A percentile compares a stretch with the other conserved stretches of the same genome.
phyloP scores from a whole-genome alignment of 2,888 invertebrate species.

The Polydrusus pterygomalis region DNA sequence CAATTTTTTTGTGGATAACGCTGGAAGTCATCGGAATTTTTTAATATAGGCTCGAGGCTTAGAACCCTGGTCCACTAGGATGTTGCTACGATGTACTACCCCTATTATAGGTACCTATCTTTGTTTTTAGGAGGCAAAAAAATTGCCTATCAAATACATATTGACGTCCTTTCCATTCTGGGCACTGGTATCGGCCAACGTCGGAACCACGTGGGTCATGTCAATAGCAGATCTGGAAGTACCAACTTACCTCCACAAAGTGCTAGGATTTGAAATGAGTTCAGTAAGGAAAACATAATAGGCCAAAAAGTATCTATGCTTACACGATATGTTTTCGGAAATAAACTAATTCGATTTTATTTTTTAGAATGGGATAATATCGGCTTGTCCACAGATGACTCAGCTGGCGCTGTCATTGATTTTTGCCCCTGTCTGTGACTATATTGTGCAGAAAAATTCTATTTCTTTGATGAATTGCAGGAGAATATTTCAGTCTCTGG shows the following conservation, averaged over 20 bases:
- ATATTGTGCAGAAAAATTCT: conserved; percentile 47
- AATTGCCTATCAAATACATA: conserved; percentile 50
- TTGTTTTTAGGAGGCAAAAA: conserved; percentile 39
- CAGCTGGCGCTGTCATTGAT: conserved; percentile 37
- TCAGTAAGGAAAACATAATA: conserved; percentile 41
- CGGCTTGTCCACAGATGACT: conserved; percentile 50
- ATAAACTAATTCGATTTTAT: conserved; percentile 7
- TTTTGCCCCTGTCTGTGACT: conserved; percentile 49
- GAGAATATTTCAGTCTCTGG: conserved; percentile 48
- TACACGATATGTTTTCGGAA: not conserved
- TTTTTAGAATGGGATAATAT: conserved; percentile 52
- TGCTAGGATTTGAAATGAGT: conserved; percentile 43
- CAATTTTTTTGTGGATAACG: no score
- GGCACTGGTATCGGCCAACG: conserved; percentile 46
- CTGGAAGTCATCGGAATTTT: no score
- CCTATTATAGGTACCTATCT: no score
- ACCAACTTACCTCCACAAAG: conserved; percentile 48
- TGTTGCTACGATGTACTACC: no score
- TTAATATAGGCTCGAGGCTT: no score
- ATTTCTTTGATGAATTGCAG: conserved; percentile 53
- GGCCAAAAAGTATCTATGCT: conserved; percentile 8
- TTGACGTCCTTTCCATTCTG: conserved; percentile 54
- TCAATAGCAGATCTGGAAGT: conserved; percentile 46
- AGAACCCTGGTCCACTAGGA: no score
- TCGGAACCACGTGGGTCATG: conserved; percentile 52